phyloP scores from a whole-genome alignment of 2,113 vertebrate genomes.

The Nasalis larvatus region DNA sequence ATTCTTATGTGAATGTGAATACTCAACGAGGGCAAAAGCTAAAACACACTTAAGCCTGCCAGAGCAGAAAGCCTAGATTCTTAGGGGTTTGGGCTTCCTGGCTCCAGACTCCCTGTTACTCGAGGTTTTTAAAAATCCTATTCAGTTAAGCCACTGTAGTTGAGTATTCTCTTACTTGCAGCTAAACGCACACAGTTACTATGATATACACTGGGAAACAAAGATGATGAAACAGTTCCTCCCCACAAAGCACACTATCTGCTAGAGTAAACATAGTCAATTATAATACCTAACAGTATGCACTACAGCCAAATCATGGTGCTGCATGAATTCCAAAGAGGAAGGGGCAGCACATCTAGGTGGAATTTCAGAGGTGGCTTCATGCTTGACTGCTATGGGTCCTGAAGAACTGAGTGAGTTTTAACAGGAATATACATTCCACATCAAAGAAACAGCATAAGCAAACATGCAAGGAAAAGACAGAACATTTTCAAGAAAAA shows the following conservation, averaged over 20 bases:
- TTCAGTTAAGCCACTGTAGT: not conserved
- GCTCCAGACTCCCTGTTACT: not conserved
- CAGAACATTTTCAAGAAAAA: not conserved
- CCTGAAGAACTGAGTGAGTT: not conserved
- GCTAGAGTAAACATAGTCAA: not conserved
- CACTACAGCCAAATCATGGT: not conserved
- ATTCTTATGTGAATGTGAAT: not conserved
- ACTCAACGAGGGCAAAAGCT: not conserved
- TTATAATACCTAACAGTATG: not conserved
- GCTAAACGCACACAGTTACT: not conserved
- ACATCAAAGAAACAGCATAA: not conserved
- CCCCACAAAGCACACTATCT: not conserved
- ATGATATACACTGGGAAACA: not conserved
- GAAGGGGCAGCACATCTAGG: too few species aligned
- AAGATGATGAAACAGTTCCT: not conserved
- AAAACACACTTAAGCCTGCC: not conserved
- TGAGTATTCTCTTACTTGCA: not conserved
- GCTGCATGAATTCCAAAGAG: not conserved
- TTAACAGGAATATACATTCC: not conserved
- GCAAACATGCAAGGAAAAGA: not conserved
- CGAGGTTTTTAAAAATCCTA: not conserved
- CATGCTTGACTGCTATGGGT: not conserved
- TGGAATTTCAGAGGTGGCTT: not conserved
- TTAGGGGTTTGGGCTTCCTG: not conserved
- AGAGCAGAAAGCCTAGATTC: not conserved